Conservation (phyloP, 2,113 vertebrate genomes). For the Xerus inauris region DNA sequence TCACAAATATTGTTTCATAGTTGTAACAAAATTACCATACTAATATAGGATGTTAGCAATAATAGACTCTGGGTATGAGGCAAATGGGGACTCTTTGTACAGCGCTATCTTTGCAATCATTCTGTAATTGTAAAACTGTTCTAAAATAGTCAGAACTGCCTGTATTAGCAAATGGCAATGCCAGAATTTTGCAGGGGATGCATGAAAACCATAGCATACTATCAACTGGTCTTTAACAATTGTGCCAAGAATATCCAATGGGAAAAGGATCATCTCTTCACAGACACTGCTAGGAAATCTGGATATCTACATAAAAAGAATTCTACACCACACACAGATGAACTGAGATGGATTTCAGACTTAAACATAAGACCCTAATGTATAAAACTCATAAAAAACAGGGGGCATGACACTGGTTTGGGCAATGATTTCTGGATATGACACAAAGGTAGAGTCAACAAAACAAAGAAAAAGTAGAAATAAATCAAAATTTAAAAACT, state of each 20-base stretch:
- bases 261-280: not conserved
- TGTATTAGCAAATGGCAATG: not conserved
- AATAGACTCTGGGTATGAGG: not conserved
- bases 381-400: not conserved
- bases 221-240: not conserved
- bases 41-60: not conserved
- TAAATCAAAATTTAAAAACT: not conserved
- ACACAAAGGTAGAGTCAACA: not conserved
- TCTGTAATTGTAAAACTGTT: not conserved
- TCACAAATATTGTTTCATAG: not conserved
- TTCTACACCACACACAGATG: not conserved
- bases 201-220: not conserved
- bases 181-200: not conserved
- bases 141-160: not conserved
- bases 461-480: not conserved
- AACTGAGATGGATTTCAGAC: too few species aligned
- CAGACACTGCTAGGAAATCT: not conserved
- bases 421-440: not conserved
- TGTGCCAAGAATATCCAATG: not conserved
- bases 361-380: not conserved
- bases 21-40: not conserved
- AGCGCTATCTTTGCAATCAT: not conserved
- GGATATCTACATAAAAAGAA: not conserved
- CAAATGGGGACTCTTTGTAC: not conserved
- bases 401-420: not conserved